Base-by-base conservation (phyloP, 2,888 invertebrate genomes). In the Iselma pallidipennis region DNA sequence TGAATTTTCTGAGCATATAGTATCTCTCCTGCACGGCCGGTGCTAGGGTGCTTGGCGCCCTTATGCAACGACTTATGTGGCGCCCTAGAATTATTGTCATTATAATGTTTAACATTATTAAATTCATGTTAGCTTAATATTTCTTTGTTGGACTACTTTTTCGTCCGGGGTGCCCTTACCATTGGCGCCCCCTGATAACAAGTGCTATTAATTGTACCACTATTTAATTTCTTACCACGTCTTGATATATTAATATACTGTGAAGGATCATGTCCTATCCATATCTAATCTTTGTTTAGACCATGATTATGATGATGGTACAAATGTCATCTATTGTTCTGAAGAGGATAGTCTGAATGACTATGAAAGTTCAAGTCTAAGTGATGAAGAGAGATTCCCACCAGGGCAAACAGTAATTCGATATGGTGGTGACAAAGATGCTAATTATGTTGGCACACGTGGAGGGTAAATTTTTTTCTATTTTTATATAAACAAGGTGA, bases 161-260 rank as follows among this genome's bases (percentile, higher is more conserved):
- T n/a, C n/a, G n/a, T n/a, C n/a, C n/a, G n/a, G n/a, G n/a, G n/a
- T n/a, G n/a, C n/a, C n/a, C n/a, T n/a, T n/a, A n/a, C n/a, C n/a
- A n/a, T n/a, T n/a, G n/a, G n/a, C n/a, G n/a, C n/a, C n/a, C n/a
- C n/a, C n/a, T n/a, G n/a, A n/a, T n/a, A n/a, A n/a, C n/a, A n/a
- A n/a, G n/a, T n/a, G n/a, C n/a, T 49, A 2, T 65, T 57, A 57
- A 67, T 51, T 21, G 55, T 14, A 37, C 55, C 63, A 7, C 65
- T 19, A 21, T 2, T 71, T 60, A 82, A 62, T 82, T 92, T 93
- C 80, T 92, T 92, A 10, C 93, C 92, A 66, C 93, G 87, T 14
- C 96, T 88, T 5, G 95, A 95, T 74, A 96, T 96, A n/a, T n/a
- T n/a, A 7, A 95, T 96, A 81, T 92, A 96, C 80, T 95, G 92